Evolutionary conservation across 1,140 invertebrate species (phyloP).

Genomic region (Drosophila paulistorum): DNA sequence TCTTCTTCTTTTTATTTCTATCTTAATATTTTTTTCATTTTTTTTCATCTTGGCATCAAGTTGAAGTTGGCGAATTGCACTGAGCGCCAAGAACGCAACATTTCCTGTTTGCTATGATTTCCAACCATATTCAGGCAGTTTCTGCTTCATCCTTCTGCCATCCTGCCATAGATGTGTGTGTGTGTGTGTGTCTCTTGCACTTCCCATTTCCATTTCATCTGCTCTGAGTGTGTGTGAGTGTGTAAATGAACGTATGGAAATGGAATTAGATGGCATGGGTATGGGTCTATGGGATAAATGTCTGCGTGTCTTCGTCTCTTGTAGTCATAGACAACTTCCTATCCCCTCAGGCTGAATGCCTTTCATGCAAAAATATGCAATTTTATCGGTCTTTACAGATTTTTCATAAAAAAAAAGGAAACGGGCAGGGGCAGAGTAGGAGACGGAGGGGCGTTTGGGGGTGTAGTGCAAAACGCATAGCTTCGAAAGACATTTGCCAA

Average conservation of each 20-base stretch:
- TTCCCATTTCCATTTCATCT: constrained; percentile 38
- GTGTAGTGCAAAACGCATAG: constrained; percentile 45
- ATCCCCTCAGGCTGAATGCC: constrained; percentile 40
- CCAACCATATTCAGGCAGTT: constrained; percentile 31
- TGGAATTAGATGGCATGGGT: constrained; percentile 7
- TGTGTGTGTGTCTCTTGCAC: constrained; percentile 1
- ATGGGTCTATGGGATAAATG: constrained; percentile 55
- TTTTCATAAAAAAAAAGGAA: constrained; percentile 47
- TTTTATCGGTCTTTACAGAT: constrained; percentile 82
- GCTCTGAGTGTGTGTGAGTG: constrained; percentile 33
- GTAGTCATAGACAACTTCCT: constrained; percentile 2
- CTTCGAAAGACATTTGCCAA: constrained; percentile 75
- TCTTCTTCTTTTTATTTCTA: constrained; percentile 10
- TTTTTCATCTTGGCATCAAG: constrained; percentile 42
- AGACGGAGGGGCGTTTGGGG: neutral
- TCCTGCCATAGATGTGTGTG: constrained; percentile 5
- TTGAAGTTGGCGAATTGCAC: constrained; percentile 34
- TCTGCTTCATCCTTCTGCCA: neutral
- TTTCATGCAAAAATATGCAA: constrained; percentile 80
- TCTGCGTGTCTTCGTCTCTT: constrained; percentile 30
- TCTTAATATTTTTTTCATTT: constrained; percentile 24
- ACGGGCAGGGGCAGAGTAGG: constrained; percentile 21
- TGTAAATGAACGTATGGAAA: constrained; percentile 55
- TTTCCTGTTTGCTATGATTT: constrained; percentile 80
- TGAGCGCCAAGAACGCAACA: constrained; percentile 52